A percentile compares a stretch with the other conserved stretches of the same genome.
These are phyloP conservation scores for Lamprotornis superbus DNA, from an alignment of 2,113 vertebrate genomes.

Conservation along the genomic window DNA sequence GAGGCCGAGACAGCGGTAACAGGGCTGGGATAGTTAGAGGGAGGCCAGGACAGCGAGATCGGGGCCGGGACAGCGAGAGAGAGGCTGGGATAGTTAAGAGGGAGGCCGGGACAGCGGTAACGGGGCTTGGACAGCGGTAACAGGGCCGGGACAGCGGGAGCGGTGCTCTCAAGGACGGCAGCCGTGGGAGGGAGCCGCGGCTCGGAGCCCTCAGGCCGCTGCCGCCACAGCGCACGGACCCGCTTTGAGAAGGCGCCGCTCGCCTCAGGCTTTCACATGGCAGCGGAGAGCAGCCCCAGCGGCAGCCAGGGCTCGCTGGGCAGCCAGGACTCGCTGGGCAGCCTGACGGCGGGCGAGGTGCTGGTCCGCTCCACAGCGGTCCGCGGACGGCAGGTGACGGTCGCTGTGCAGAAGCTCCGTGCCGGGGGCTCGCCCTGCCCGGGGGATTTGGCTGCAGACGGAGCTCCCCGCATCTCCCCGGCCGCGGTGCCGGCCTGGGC, in stretches of 20 bases:
- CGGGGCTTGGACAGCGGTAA: no score
- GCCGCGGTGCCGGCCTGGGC: constrained; percentile 8
- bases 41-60: background rate
- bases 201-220: background rate
- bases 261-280: background rate
- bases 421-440: constrained; percentile 19
- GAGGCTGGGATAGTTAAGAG: no score
- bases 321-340: constrained; percentile 37
- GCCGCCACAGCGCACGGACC: no score
- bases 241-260: no score
- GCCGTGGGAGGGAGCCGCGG: rapidly evolving
- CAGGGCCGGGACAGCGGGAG: background rate
- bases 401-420: constrained; percentile 61
- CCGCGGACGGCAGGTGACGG: background rate
- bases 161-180: background rate
- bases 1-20: no score
- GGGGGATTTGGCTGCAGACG: background rate
- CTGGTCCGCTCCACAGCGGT: constrained; percentile 56
- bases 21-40: no score
- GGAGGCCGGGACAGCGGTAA: background rate
- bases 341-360: constrained; percentile 55
- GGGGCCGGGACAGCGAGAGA: background rate
- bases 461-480: background rate
- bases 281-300: background rate
- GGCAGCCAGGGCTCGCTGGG: constrained; percentile 25